A percentile compares a stretch with the other conserved stretches of the same genome.
These are phyloP conservation scores for Rutilus rutilus DNA, from an alignment of 2,113 vertebrate species.

Conservation along the genomic window DNA sequence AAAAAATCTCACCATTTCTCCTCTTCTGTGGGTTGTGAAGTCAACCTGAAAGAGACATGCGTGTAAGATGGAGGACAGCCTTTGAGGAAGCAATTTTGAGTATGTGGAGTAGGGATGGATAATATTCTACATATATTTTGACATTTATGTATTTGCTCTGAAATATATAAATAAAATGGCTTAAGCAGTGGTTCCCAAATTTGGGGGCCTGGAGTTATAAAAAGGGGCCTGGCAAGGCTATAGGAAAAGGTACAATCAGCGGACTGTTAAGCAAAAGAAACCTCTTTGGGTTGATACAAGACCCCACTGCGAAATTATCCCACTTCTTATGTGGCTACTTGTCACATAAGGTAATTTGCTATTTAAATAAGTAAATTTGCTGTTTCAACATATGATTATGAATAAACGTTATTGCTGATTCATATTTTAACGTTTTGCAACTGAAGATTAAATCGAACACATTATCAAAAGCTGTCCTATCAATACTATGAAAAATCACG, in stretches of 20 bases:
- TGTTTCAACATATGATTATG: no score
- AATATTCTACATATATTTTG: not conserved
- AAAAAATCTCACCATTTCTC: constrained; percentile 86
- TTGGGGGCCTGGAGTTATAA: no score
- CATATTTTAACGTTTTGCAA: not conserved
- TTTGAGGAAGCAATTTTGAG: not conserved
- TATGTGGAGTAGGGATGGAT: not conserved
- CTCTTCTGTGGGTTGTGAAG: constrained; percentile 89
- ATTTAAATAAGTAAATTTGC: no score
- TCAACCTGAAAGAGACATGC: constrained; percentile 76
- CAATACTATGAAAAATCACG: not conserved
- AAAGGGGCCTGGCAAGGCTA: no score
- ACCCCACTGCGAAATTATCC: no score
- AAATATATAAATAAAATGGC: not conserved
- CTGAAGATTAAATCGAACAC: not conserved
- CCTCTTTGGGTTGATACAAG: no score
- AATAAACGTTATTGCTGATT: not conserved
- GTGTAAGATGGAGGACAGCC: not conserved
- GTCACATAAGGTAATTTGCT: no score
- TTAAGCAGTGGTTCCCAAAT: no score
- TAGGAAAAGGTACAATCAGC: no score
- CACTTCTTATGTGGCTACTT: no score
- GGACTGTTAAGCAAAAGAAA: no score
- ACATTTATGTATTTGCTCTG: not conserved
- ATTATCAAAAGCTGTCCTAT: not conserved